These are phyloP conservation scores for Lutraria rhynchaena DNA, from an alignment of 1,140 invertebrate genomes.

Conservation along the genomic window DNA sequence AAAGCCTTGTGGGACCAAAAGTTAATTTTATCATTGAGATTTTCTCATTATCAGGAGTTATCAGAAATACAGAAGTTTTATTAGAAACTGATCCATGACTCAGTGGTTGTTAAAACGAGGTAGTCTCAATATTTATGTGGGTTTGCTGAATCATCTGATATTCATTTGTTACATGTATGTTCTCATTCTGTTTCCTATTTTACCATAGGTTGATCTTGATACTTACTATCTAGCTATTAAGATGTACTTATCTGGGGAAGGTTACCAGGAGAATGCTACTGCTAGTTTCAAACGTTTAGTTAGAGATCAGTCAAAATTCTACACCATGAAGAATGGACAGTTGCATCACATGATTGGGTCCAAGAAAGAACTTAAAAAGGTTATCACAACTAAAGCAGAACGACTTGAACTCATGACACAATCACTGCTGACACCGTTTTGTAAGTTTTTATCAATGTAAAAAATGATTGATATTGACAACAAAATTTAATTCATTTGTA, in stretches of 20 bases:
- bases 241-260: slow-evolving; percentile 16
- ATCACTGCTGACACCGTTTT: slow-evolving; percentile 3
- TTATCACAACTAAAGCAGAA: slow-evolving; percentile 38
- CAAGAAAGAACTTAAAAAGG: slow-evolving; percentile 27
- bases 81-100: neutral
- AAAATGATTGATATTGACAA: no score
- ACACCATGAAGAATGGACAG: slow-evolving; percentile 2
- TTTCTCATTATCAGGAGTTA: no score
- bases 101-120: neutral
- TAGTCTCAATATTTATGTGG: neutral
- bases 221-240: slow-evolving; percentile 42
- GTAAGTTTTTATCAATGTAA: no score
- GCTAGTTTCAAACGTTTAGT: slow-evolving; percentile 38
- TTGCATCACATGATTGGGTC: slow-evolving; percentile 38
- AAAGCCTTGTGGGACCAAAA: no score
- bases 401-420: slow-evolving; percentile 23
- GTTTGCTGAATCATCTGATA: no score
- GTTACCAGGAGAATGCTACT: slow-evolving; percentile 4
- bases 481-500: no score
- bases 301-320: slow-evolving; percentile 41
- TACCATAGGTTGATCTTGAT: slow-evolving; percentile 40
- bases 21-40: no score
- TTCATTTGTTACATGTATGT: no score
- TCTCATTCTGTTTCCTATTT: no score
- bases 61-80: no score